Base-by-base conservation (phyloP, 35 echinoderm and acorn worm genomes). In the Eucidaris tribuloides region DNA sequence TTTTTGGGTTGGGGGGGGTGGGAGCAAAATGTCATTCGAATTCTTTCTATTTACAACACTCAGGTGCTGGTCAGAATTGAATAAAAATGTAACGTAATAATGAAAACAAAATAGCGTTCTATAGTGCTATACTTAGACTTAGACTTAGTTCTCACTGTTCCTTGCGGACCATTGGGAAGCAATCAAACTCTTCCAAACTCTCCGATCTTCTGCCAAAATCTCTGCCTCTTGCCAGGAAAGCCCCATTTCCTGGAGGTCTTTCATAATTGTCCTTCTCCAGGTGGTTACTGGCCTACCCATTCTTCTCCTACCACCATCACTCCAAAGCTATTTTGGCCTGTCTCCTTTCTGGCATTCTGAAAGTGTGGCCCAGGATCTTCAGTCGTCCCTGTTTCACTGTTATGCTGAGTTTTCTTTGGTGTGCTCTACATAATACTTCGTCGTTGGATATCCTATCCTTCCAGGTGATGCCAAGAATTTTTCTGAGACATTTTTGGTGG, bases 291-390 rank as follows among this genome's bases (percentile, higher is more conserved):
- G 57, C 32, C 15, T 61, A 0, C 58, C 22, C 19, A 7, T 61
- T 60, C 17, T 60, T 2, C 17, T 0, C 19, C 1, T 38, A 28
- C 4, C 29, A 19, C 14, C 11, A 29, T 32, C 65, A 33, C 65
- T 71, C 65, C 40, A 37, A 36, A 40, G 37, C 17, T 17, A 28
- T 2, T 17, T 71, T 71, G 20, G 0, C 29, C 29, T 71, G 65
- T 40, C 29, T 71, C 40, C 24, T 36, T 71, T 71, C 65, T 71
- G 4, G 65, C 65, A 71, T 71, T 71, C 64, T 71, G 14, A 39
- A n/a, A 27, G 30, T 71, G 4, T 71, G 65, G 33, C 65, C 9
- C 65, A 38, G 65, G 65, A 71, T 2, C 3, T 71, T 71, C 33
- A 38, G 65, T 17, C 30, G 65, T 38, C 65, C 1, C n/a, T 71